These are phyloP conservation scores for Acanthoscelides obtectus DNA, from an alignment of 2,888 invertebrate species.

Conservation along the genomic window DNA sequence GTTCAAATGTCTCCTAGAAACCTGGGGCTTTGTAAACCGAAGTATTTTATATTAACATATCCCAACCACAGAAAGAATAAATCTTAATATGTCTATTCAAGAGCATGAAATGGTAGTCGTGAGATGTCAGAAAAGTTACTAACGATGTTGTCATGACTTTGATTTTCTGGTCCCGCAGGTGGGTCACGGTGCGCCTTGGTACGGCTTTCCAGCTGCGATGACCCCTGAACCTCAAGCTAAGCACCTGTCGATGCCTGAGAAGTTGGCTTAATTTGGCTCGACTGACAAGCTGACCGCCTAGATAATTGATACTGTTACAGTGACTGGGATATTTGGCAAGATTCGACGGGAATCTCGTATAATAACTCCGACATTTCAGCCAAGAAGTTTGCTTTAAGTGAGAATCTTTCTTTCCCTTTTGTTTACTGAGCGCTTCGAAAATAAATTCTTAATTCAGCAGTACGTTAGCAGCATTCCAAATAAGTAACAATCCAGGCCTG, in stretches of 20 bases:
- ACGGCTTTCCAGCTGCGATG: not conserved
- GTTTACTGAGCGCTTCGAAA: too few relatives aligned
- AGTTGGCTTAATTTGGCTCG: not conserved
- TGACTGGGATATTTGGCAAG: not conserved
- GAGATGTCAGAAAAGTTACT: not conserved
- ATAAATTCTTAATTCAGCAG: too few relatives aligned
- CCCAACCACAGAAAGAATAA: not conserved
- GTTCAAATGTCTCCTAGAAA: too few relatives aligned
- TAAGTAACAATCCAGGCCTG: too few relatives aligned
- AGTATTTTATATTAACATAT: too few relatives aligned
- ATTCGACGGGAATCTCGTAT: not conserved
- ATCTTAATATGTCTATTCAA: not conserved
- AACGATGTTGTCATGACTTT: not conserved
- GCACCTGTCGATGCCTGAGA: not conserved
- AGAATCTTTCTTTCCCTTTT: too few relatives aligned
- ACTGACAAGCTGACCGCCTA: not conserved
- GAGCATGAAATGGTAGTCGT: not conserved
- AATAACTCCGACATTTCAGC: too few relatives aligned
- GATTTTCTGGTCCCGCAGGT: not conserved
- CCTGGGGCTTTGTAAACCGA: too few relatives aligned
- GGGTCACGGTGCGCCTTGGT: not conserved
- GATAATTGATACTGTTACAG: not conserved
- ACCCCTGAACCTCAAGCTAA: not conserved
- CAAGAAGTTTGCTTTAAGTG: too few relatives aligned
- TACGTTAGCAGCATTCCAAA: too few relatives aligned